Conservation (phyloP, 2,888 invertebrate species). For the Drosophila paranaensis region DNA sequence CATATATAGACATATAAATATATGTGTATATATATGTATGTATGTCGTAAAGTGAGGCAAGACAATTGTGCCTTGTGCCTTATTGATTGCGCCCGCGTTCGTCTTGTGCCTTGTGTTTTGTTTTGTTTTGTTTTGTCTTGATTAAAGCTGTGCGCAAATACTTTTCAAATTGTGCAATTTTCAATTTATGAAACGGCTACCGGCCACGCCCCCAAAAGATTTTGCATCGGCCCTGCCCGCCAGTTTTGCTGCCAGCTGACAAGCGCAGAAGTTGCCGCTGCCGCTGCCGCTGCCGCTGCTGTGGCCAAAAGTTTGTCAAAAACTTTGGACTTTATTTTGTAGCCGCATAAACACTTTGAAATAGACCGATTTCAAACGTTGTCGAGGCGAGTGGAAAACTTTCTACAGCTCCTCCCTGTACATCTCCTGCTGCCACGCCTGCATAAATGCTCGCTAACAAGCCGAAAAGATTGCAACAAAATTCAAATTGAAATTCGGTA, state of each 20-base stretch:
- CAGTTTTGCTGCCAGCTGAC: slow-evolving; percentile 54
- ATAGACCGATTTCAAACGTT: slow-evolving; percentile 63
- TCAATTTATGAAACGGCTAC: slow-evolving; percentile 67
- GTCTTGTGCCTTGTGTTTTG: slow-evolving; percentile 6
- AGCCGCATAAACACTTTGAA: slow-evolving; percentile 80
- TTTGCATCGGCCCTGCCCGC: not conserved
- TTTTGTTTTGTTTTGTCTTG: slow-evolving; percentile 52
- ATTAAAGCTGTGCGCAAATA: slow-evolving; percentile 49
- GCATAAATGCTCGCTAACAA: slow-evolving; percentile 67
- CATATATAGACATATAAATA: slow-evolving; percentile 3
- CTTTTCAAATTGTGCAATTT: slow-evolving; percentile 63
- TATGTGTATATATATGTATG: not conserved
- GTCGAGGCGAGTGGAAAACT: slow-evolving; percentile 54
- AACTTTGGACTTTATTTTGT: slow-evolving; percentile 71
- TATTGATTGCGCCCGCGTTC: slow-evolving; percentile 61
- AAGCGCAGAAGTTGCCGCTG: slow-evolving; percentile 65
- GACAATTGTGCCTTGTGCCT: slow-evolving; percentile 53
- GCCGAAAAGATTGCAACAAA: slow-evolving; percentile 71
- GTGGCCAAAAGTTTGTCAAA: slow-evolving; percentile 71
- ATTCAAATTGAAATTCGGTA: slow-evolving; percentile 69
- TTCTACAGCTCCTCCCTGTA: slow-evolving; percentile 18
- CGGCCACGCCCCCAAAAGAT: not conserved
- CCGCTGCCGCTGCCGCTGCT: slow-evolving; percentile 4
- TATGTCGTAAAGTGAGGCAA: slow-evolving; percentile 12
- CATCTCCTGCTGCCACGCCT: not conserved